Evolutionary conservation across 2,113 vertebrate genomes (phyloP).

Genomic region (Eptatretus burgeri): DNA sequence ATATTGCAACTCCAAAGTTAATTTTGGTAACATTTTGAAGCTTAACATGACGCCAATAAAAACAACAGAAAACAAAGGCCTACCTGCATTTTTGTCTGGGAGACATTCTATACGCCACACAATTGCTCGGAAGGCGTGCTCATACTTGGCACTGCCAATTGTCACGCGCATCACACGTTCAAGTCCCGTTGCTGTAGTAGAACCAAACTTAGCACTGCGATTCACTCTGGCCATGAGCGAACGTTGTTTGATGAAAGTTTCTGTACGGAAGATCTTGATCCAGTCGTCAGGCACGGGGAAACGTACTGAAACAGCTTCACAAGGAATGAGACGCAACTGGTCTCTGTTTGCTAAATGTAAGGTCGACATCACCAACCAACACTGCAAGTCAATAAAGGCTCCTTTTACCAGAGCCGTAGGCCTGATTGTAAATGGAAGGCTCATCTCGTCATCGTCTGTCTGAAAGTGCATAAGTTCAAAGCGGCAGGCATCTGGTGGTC

Average conservation of each 20-base stretch:
- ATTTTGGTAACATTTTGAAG: background rate
- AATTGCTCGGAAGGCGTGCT: constrained; percentile 45
- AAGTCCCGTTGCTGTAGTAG: constrained; percentile 28
- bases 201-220: constrained; percentile 46
- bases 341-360: constrained; percentile 44
- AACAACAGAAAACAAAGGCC: constrained; percentile 10
- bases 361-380: constrained; percentile 45
- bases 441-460: constrained; percentile 36
- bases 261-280: constrained; percentile 55
- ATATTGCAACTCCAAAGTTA: background rate
- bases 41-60: background rate
- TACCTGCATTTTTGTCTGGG: constrained; percentile 64
- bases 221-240: constrained; percentile 57
- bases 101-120: constrained; percentile 51
- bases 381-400: constrained; percentile 52
- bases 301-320: constrained; percentile 44
- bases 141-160: constrained; percentile 49
- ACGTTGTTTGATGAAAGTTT: constrained; percentile 39
- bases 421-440: constrained; percentile 39
- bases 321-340: constrained; percentile 34
- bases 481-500: constrained; percentile 28
- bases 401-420: constrained; percentile 31
- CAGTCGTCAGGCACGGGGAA: constrained; percentile 40
- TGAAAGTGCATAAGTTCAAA: constrained; percentile 46
- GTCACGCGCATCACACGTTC: constrained; percentile 66